phyloP scores from a whole-genome alignment of 2,888 invertebrate species.

The Meteorus colon region DNA sequence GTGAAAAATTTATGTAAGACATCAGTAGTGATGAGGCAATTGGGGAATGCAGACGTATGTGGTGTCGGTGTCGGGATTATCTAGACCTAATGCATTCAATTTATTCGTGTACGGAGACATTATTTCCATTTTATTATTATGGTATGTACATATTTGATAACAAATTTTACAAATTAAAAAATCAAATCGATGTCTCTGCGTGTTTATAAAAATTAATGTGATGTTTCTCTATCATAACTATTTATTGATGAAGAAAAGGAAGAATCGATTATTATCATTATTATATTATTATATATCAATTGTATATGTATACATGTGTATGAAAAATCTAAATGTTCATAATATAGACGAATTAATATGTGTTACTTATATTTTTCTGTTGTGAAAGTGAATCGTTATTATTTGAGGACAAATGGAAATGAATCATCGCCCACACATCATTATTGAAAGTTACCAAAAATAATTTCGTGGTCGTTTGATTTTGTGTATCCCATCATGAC shows the following conservation, averaged over 20 bases:
- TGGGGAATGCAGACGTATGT: not conserved
- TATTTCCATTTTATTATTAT: not conserved
- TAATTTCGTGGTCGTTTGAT: not conserved
- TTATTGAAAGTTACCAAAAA: not conserved
- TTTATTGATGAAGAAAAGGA: not conserved
- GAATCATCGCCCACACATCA: not conserved
- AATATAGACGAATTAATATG: not conserved
- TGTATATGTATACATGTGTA: not conserved
- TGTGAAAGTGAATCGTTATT: slow-evolving; percentile 3
- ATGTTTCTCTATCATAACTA: not conserved
- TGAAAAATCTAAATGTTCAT: not conserved
- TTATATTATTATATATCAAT: slow-evolving; percentile 7
- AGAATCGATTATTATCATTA: too few species aligned
- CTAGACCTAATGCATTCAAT: not conserved
- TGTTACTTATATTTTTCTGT: not conserved
- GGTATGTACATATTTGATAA: slow-evolving; percentile 10
- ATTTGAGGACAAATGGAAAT: not conserved
- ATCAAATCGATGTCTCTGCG: slow-evolving; percentile 3
- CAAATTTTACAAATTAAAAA: not conserved
- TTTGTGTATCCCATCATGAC: not conserved
- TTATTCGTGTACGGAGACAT: not conserved
- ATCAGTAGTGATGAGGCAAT: slow-evolving; percentile 11
- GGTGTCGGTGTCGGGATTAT: not conserved
- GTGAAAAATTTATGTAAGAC: not conserved
- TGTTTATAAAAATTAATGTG: not conserved